phyloP scores from a whole-genome alignment of 1,140 invertebrate species.

The Leptonema lineaticorne region DNA sequence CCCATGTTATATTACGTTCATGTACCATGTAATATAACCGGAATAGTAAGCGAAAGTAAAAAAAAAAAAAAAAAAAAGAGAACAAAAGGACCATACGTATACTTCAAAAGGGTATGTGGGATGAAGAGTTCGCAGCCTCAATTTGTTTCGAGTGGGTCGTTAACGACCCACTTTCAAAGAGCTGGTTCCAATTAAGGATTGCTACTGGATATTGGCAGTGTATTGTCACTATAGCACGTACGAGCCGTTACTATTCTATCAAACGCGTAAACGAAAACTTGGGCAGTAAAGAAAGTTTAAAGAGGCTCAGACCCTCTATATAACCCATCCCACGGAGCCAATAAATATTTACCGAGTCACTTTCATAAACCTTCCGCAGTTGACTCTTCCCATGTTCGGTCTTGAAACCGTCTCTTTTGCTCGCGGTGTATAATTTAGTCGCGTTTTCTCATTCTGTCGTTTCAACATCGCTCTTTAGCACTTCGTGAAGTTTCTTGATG shows the following conservation, averaged over 20 bases:
- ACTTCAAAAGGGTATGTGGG: too few relatives aligned
- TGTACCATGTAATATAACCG: background rate
- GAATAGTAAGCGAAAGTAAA: background rate
- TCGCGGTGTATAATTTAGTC: too few relatives aligned
- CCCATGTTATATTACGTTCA: too few relatives aligned
- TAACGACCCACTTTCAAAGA: constrained; percentile 7
- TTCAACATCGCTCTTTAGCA: background rate
- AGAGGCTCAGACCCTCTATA: constrained; percentile 27
- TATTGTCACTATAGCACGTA: background rate
- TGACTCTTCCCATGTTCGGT: background rate
- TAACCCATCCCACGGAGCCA: too few relatives aligned
- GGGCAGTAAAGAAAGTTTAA: constrained; percentile 31
- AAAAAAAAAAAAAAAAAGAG: background rate
- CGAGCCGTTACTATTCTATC: constrained; percentile 32
- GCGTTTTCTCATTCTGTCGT: constrained; percentile 1
- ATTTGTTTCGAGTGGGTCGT: background rate
- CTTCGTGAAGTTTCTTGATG: constrained; percentile 27
- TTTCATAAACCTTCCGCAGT: constrained; percentile 28
- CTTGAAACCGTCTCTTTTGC: background rate
- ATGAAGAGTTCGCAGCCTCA: background rate
- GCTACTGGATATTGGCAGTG: background rate
- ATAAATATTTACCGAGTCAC: constrained; percentile 38
- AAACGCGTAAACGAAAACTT: constrained; percentile 28
- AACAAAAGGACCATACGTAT: background rate
- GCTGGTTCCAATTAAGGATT: constrained; percentile 12